phyloP scores from a whole-genome alignment of 2,797 vertebrate genomes.

The Adelosebastes latens region DNA sequence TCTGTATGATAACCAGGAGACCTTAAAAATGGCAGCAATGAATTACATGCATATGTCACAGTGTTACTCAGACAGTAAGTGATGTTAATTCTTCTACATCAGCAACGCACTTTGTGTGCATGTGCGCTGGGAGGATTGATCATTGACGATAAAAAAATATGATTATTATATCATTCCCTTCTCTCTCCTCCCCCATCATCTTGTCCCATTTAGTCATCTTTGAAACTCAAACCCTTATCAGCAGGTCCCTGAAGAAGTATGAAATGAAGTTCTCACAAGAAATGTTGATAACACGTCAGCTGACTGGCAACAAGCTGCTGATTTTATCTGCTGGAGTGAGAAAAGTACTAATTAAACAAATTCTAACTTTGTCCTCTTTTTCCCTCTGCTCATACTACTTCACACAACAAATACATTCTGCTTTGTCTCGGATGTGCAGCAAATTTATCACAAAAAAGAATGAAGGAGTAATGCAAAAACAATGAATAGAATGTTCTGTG shows the following conservation, averaged over 20 bases:
- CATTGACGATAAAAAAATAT: constrained; percentile 14
- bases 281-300: constrained; percentile 67
- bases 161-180: constrained; percentile 3
- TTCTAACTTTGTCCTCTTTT: constrained; percentile 46
- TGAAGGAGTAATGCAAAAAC: neutral
- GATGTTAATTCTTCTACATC: constrained; percentile 3
- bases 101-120: neutral
- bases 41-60: neutral
- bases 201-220: constrained; percentile 65
- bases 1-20: constrained; percentile 32
- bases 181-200: constrained; percentile 10
- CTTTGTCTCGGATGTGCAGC: neutral
- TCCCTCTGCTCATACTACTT: neutral
- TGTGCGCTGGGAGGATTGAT: constrained; percentile 10
- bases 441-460: neutral
- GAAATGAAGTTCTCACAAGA: constrained; percentile 73
- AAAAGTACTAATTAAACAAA: constrained; percentile 70
- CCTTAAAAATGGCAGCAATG: neutral
- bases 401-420: neutral
- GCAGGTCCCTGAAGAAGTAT: constrained; percentile 42
- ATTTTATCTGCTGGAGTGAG: constrained; percentile 66
- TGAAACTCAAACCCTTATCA: constrained; percentile 79
- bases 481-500: neutral
- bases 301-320: constrained; percentile 59
- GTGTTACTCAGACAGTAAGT: neutral